Conservation (phyloP, 2,888 invertebrate species). For the Acrobasis consociella region DNA sequence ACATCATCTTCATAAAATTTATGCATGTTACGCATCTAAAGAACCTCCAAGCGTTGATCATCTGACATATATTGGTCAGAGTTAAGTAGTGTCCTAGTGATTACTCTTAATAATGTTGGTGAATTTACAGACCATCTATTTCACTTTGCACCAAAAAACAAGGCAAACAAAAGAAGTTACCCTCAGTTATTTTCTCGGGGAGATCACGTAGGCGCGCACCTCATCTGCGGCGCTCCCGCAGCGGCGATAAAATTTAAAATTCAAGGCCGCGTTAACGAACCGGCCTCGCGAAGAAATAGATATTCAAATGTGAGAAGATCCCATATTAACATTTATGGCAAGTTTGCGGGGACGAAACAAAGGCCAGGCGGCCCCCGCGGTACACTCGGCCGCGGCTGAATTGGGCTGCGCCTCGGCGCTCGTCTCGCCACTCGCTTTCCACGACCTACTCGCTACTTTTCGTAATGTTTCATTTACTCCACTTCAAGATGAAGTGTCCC, state of each 20-base stretch:
- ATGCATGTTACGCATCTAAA: too few relatives aligned
- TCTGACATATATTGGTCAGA: neutral
- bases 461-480: conserved; percentile 16
- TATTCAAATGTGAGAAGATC: conserved; percentile 82
- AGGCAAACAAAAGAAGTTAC: conserved; percentile 69
- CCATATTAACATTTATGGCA: conserved; percentile 84
- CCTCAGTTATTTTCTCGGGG: conserved; percentile 72
- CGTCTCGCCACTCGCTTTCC: conserved; percentile 1
- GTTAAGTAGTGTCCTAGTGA: neutral
- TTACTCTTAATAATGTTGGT: neutral
- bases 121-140: conserved; percentile 44
- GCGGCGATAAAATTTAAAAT: conserved; percentile 82
- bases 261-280: conserved; percentile 83
- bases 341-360: conserved; percentile 81
- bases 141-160: conserved; percentile 57
- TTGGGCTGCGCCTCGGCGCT: conserved; percentile 16
- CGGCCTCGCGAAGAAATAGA: conserved; percentile 82
- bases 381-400: conserved; percentile 19
- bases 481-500: conserved; percentile 13
- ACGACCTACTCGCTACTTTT: conserved; percentile 6
- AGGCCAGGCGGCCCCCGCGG: conserved; percentile 55
- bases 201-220: conserved; percentile 80
- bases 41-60: too few relatives aligned
- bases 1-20: too few relatives aligned
- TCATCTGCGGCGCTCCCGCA: conserved; percentile 75